Evolutionary conservation across 2,113 vertebrate genomes (phyloP).

Genomic region (Suncus etruscus): DNA sequence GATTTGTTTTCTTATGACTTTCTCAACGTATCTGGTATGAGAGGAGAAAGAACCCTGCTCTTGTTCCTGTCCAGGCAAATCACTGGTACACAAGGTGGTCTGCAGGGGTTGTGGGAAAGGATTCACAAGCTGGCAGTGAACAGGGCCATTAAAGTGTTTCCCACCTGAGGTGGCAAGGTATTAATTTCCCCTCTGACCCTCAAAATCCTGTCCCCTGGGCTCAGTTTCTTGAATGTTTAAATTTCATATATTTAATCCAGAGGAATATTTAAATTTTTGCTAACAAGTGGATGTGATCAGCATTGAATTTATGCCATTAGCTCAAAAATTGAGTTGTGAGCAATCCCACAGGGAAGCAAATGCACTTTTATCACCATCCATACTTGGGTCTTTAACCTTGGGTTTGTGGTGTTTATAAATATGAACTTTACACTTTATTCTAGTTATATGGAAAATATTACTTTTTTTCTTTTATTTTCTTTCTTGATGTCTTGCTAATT

Average conservation of each 20-base stretch:
- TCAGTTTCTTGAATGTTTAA: not conserved
- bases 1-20: not conserved
- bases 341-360: not conserved
- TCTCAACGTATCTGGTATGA: accelerated
- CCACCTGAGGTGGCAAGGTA: not conserved
- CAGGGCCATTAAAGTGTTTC: not conserved
- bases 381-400: too few relatives aligned
- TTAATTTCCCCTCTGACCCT: too few relatives aligned
- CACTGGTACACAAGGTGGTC: not conserved
- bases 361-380: not conserved
- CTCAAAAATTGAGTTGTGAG: too few relatives aligned
- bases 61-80: not conserved
- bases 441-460: not conserved
- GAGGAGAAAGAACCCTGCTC: not conserved
- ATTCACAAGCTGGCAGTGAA: not conserved
- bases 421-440: constrained; percentile 2
- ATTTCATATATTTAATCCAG: not conserved
- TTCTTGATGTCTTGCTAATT: not conserved
- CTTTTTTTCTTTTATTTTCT: too few relatives aligned
- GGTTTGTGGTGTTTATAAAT: not conserved
- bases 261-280: not conserved
- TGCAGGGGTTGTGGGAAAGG: too few relatives aligned
- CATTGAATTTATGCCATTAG: not conserved
- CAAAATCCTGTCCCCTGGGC: not conserved
- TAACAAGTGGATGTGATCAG: not conserved